These are phyloP conservation scores for Acromyrmex charruanus DNA, from an alignment of 1,140 invertebrate species.

Conservation along the genomic window DNA sequence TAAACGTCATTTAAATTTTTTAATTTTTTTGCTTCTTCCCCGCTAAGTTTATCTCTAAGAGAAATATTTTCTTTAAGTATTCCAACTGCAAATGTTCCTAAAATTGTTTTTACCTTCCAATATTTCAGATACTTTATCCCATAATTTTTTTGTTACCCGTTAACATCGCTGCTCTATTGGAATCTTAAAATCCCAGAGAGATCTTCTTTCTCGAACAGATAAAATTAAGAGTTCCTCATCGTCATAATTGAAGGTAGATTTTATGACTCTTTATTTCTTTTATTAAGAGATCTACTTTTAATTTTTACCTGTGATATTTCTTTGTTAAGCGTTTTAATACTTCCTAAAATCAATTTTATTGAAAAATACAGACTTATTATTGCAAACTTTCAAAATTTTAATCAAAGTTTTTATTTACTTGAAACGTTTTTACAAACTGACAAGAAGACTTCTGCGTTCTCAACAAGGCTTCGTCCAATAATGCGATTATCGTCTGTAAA, in stretches of 20 bases:
- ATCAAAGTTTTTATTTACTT: background rate
- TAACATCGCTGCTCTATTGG: background rate
- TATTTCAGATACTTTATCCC: conserved; percentile 11
- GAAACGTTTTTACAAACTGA: background rate
- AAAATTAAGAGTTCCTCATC: conserved; percentile 6
- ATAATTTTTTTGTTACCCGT: background rate
- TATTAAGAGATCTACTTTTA: background rate
- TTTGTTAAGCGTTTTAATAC: background rate
- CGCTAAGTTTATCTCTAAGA: conserved; percentile 15
- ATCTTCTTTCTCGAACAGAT: conserved; percentile 2
- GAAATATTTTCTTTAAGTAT: background rate
- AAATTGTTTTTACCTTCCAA: background rate
- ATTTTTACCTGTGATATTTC: background rate
- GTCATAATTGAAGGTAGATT: background rate
- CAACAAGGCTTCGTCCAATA: background rate
- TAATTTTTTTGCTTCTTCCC: conserved; percentile 20
- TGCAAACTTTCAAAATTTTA: background rate
- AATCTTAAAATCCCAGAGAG: conserved; percentile 17
- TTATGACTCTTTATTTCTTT: background rate
- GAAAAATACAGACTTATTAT: background rate
- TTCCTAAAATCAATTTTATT: background rate
- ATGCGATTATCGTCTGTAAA: background rate
- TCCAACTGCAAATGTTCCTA: background rate
- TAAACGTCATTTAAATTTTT: conserved; percentile 25
- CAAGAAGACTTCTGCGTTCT: background rate